Base-by-base conservation (phyloP, 2,113 vertebrate genomes). In the Pedionomus torquatus region DNA sequence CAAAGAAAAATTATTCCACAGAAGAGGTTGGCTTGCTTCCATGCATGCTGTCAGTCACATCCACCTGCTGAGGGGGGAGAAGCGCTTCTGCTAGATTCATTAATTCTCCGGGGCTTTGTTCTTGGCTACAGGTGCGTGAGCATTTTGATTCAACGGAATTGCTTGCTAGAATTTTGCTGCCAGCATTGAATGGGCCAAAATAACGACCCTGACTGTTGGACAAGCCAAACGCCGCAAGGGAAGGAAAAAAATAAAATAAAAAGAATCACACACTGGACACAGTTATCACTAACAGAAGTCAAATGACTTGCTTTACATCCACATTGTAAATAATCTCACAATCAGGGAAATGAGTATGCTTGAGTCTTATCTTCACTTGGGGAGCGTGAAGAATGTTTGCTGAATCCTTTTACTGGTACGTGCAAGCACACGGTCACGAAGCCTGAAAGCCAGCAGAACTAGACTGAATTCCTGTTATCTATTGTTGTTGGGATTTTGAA, bases 401-500 rank as follows among this genome's bases (percentile, higher is more conserved):
- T 92, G 91, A 93, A 95, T 96, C 90, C 84, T 87, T 93, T 69
- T 84, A 64, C 26, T 35, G 80, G 85, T 80, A 80, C 9, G 54
- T 77, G 94, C 92, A 96, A 95, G 95, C 88, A 71, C 63, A 72
- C 1, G 8, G 78, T 83, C 93, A 86, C 17, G 3, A 88, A 90
- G 93, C 89, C 90, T 95, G 89, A 78, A 84, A 92, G 92, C 71
- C 93, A 95, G 91, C 79, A 87, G 83, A 68, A 80, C 57, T 77
- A 78, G n/a, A 26, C 14, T 55, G 65, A 74, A 91, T 69, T 95
- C 51, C 51, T 43, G 98, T 95, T 98, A 99, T 98, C 99, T 98
- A 89, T 97, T 97, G 79, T 98, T 99, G 86, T 98, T 98, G 65
- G 98, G 98, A 96, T 98, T 99, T 98, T 99, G 99, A 93, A 99